Conservation (phyloP, 1,140 invertebrate species). For the Hermetia illucens region DNA sequence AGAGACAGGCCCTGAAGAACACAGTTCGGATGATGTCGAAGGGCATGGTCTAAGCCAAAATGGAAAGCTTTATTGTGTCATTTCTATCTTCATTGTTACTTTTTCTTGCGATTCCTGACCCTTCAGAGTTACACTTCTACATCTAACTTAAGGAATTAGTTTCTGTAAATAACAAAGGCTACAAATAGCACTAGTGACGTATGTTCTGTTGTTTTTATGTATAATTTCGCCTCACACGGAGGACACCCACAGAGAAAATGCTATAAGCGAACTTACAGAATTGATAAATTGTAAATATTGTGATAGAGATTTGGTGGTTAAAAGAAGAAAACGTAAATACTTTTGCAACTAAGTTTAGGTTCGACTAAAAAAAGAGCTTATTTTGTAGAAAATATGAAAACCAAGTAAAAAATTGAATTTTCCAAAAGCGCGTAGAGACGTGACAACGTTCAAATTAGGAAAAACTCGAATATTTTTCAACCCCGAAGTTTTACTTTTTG, state of each 20-base stretch:
- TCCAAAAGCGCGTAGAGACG: no score
- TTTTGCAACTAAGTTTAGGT: background rate
- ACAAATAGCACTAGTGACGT: background rate
- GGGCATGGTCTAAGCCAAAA: slow-evolving; percentile 38
- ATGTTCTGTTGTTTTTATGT: background rate
- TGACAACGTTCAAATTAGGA: no score
- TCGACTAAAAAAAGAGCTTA: background rate
- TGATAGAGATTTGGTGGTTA: background rate
- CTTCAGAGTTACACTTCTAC: background rate
- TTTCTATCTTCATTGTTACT: background rate
- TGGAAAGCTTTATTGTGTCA: background rate
- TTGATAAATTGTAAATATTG: background rate
- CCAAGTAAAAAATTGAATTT: no score
- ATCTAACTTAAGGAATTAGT: background rate
- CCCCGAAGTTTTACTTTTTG: no score
- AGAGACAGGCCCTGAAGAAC: slow-evolving; percentile 92
- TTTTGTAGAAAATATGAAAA: background rate
- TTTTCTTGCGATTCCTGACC: background rate
- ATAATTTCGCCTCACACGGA: background rate
- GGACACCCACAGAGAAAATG: no score
- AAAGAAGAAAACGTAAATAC: no score
- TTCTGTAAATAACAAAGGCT: background rate
- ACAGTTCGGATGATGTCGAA: slow-evolving; percentile 85
- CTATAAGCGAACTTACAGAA: no score
- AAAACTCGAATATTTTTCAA: no score